phyloP scores from a whole-genome alignment of 2,113 vertebrate genomes.

The Tragelaphus strepsiceros region DNA sequence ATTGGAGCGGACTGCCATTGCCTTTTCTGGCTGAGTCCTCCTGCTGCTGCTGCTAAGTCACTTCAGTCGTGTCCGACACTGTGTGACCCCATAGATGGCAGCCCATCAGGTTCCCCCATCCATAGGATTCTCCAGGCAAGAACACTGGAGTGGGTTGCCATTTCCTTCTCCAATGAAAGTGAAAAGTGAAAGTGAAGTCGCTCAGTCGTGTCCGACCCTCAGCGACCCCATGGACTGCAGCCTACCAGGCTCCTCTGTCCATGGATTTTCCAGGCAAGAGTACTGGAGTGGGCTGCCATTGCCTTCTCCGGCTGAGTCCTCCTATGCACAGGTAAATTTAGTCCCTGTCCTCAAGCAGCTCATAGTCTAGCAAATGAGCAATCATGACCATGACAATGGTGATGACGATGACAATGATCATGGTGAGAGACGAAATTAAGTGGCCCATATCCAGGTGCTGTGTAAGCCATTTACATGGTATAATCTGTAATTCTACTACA shows the following conservation, averaged over 20 bases:
- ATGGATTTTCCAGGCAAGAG: too few relatives aligned
- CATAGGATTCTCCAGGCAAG: too few relatives aligned
- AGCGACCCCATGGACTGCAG: too few relatives aligned
- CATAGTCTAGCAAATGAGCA: background rate
- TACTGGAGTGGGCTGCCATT: too few relatives aligned
- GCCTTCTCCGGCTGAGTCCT: background rate
- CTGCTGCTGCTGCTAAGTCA: too few relatives aligned
- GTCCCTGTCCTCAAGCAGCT: background rate
- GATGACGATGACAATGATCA: background rate
- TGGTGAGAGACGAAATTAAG: background rate
- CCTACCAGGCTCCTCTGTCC: too few relatives aligned
- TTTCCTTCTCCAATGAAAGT: too few relatives aligned
- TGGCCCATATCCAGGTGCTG: background rate
- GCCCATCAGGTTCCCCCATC: fast-evolving
- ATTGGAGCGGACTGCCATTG: background rate
- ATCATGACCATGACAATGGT: background rate
- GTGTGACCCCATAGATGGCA: too few relatives aligned
- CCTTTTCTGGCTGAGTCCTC: background rate
- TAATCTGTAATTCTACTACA: background rate
- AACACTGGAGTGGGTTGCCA: too few relatives aligned
- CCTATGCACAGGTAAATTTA: background rate
- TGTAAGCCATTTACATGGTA: background rate
- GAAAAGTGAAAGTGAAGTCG: too few relatives aligned
- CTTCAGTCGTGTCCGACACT: too few relatives aligned
- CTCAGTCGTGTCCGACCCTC: too few relatives aligned